These are phyloP conservation scores for Branchinecta lindahli DNA, from an alignment of 1,140 invertebrate species.

Conservation along the genomic window DNA sequence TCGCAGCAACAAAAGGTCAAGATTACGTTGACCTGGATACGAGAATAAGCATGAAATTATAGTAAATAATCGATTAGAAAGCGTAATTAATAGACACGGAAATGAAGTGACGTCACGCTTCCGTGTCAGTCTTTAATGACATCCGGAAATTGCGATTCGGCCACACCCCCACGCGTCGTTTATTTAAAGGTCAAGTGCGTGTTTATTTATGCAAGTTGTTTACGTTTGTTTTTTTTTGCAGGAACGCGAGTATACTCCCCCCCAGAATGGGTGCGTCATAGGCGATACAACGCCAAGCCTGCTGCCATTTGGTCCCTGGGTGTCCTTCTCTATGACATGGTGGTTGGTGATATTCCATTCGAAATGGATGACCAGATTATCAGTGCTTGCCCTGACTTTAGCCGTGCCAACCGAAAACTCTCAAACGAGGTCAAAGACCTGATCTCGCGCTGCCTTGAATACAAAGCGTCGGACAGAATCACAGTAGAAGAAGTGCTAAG, in stretches of 20 bases:
- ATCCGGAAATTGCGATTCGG: no score
- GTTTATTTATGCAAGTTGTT: conserved; percentile 24
- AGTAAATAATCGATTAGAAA: no score
- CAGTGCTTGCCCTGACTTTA: conserved; percentile 36
- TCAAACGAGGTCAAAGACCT: conserved; percentile 33
- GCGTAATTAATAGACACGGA: no score
- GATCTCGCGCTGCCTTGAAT: conserved; percentile 40
- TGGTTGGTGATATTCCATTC: conserved; percentile 54
- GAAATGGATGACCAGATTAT: conserved; percentile 49
- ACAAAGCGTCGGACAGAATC: conserved; percentile 38
- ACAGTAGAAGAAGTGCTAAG: conserved; percentile 40
- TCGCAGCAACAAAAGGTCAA: neutral
- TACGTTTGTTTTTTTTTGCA: conserved; percentile 30
- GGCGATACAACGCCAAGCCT: conserved; percentile 41
- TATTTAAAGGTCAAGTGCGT: neutral
- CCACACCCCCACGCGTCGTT: no score
- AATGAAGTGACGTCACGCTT: no score
- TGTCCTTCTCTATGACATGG: conserved; percentile 51
- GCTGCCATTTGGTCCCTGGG: conserved; percentile 53
- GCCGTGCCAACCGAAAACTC: conserved; percentile 23
- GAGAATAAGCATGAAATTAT: neutral
- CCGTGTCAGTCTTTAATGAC: no score
- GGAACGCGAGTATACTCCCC: conserved; percentile 50
- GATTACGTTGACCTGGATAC: neutral
- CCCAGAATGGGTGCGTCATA: conserved; percentile 48